These are phyloP conservation scores for Metopolophium dirhodum DNA, from an alignment of 1,140 invertebrate species.

Conservation along the genomic window DNA sequence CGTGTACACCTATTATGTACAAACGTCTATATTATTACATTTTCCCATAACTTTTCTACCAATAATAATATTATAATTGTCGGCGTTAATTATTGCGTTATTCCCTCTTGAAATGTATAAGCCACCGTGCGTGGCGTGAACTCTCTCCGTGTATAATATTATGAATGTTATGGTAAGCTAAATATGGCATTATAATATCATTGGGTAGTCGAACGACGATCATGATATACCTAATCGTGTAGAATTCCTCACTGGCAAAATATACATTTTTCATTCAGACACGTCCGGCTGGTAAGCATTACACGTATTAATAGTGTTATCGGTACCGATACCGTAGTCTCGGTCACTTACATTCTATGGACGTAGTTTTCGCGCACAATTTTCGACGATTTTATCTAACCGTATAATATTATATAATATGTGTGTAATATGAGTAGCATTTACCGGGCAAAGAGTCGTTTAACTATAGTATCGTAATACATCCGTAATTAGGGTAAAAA, in stretches of 20 bases:
- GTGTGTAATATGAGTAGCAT: no score
- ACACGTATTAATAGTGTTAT: neutral
- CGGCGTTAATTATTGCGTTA: neutral
- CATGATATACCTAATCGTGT: neutral
- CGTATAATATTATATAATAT: neutral
- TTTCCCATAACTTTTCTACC: neutral
- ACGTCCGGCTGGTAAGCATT: neutral
- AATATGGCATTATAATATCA: neutral
- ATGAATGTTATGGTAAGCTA: neutral
- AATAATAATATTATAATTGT: neutral
- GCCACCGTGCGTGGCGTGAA: neutral
- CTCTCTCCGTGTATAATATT: neutral
- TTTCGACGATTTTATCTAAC: neutral
- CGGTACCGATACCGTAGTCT: neutral
- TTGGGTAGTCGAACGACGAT: neutral
- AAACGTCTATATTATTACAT: neutral
- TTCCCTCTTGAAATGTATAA: neutral
- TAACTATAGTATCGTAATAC: no score
- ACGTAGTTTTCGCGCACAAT: neutral
- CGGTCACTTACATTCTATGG: neutral
- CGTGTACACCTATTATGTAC: neutral
- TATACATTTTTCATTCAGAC: neutral
- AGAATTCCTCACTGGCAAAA: neutral
- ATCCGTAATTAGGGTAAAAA: no score
- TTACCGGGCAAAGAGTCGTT: neutral